These are phyloP conservation scores for Lota lota DNA, from an alignment of 2,113 vertebrate species.

Conservation along the genomic window DNA sequence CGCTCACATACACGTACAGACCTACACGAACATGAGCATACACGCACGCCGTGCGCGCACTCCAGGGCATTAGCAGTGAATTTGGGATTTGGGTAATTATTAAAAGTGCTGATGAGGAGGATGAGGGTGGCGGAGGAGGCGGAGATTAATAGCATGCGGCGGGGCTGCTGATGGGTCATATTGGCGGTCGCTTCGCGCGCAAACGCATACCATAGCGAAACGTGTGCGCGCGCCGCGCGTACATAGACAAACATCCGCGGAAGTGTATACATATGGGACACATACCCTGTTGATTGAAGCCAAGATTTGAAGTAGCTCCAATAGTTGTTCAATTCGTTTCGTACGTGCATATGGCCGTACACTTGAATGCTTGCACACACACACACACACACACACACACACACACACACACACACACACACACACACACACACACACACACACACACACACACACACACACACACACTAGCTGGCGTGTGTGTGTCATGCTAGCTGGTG, in stretches of 20 bases:
- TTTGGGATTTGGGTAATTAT: constrained; percentile 60
- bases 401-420: constrained; percentile 6
- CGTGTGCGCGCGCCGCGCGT: too few species aligned
- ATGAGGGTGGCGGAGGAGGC: constrained; percentile 7
- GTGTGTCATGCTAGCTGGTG: constrained; percentile 17
- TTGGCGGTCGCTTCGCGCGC: too few species aligned
- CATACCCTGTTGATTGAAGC: too few species aligned
- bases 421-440: too few species aligned
- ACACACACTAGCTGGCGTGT: background rate
- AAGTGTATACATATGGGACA: too few species aligned
- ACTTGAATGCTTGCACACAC: constrained; percentile 5
- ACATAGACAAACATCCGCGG: too few species aligned
- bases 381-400: constrained; percentile 1
- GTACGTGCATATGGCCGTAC: constrained; percentile 14
- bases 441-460: constrained; percentile 3
- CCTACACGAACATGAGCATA: background rate
- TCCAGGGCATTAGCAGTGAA: constrained; percentile 43
- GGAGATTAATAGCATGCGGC: constrained; percentile 47
- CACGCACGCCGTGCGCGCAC: background rate
- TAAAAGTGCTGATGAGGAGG: constrained; percentile 58
- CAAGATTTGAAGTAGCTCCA: too few species aligned
- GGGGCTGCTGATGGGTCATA: background rate
- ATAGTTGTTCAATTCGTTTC: too few species aligned
- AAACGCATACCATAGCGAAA: too few species aligned
- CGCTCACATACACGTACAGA: background rate